phyloP scores from a whole-genome alignment of 2,797 vertebrate species.

The Brachymystax lenok region DNA sequence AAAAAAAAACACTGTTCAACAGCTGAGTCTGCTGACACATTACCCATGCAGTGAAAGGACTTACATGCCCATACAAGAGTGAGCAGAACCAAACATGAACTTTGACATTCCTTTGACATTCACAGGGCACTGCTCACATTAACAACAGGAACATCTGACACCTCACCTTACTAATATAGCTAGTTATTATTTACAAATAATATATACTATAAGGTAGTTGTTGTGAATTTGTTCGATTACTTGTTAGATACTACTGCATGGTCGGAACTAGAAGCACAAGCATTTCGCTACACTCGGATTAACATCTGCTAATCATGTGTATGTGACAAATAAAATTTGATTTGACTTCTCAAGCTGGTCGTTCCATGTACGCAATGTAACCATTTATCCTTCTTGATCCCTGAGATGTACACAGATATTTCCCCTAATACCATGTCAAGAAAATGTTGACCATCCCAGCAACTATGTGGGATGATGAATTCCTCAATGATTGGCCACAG shows the following conservation, averaged over 20 bases:
- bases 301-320: no score
- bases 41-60: background rate
- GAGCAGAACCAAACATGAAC: background rate
- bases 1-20: background rate
- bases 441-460: background rate
- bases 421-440: background rate
- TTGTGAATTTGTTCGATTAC: no score
- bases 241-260: no score
- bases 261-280: no score
- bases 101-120: background rate
- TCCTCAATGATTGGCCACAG: background rate
- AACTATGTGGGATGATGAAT: background rate
- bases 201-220: no score
- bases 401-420: background rate
- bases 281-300: no score
- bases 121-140: no score
- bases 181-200: no score
- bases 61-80: constrained; percentile 1
- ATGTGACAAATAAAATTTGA: no score
- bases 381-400: background rate
- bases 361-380: background rate
- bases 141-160: no score
- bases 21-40: background rate
- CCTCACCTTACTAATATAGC: no score
- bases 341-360: background rate